Evolutionary conservation across 2,113 vertebrate genomes (phyloP).

Genomic region (Gasterosteus aculeatus): DNA sequence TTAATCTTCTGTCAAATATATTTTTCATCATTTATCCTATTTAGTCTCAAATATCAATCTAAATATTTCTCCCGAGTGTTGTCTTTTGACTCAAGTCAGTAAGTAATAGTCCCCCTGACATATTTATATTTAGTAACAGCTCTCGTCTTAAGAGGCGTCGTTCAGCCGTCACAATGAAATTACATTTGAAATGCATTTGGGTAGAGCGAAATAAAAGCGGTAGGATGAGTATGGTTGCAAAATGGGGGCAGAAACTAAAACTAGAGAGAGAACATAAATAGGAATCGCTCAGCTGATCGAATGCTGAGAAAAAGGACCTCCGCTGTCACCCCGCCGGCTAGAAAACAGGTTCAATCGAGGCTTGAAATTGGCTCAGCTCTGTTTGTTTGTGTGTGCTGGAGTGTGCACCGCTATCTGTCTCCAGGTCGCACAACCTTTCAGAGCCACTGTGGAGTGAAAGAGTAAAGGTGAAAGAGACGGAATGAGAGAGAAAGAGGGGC

Average conservation of each 20-base stretch:
- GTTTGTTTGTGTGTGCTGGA: conserved; percentile 31
- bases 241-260: neutral
- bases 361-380: conserved; percentile 59
- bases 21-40: neutral
- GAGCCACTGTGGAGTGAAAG: conserved; percentile 34
- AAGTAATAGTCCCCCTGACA: neutral
- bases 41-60: neutral
- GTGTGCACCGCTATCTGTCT: neutral
- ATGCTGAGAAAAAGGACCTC: conserved; percentile 45
- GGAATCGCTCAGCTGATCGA: conserved; percentile 33
- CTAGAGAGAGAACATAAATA: conserved; percentile 33
- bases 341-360: conserved; percentile 58
- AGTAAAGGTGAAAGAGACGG: conserved; percentile 38
- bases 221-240: neutral
- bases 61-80: neutral
- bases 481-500: conserved; percentile 11
- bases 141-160: neutral
- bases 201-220: neutral
- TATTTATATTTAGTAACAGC: neutral
- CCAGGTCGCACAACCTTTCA: conserved; percentile 27
- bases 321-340: conserved; percentile 44
- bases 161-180: conserved; percentile 5
- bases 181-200: neutral
- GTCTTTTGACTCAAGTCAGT: neutral
- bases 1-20: neutral